These are phyloP conservation scores for Rhinoderma darwinii DNA, from an alignment of 2,113 vertebrate genomes.

Conservation along the genomic window DNA sequence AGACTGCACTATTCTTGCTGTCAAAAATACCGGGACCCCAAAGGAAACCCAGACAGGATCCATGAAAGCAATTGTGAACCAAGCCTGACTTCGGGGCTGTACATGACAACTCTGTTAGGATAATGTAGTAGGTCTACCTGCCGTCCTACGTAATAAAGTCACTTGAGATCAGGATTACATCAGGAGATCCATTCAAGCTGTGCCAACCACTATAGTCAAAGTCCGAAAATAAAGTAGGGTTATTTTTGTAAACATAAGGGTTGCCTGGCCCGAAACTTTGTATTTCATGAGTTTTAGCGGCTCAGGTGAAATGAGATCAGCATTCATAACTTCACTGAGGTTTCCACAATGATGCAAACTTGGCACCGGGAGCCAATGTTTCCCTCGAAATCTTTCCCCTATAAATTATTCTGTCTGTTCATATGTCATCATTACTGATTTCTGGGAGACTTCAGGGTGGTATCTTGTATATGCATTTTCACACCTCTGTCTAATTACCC, in stretches of 20 bases:
- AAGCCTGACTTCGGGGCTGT: no score
- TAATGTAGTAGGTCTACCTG: background rate
- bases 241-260: background rate
- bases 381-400: conserved; percentile 21
- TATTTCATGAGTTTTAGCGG: background rate
- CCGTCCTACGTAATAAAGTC: background rate
- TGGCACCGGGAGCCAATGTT: conserved; percentile 13
- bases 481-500: conserved; percentile 49
- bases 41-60: no score
- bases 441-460: conserved; percentile 44
- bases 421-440: conserved; percentile 41
- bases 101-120: no score
- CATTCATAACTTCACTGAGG: conserved; percentile 1
- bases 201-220: background rate
- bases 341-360: conserved; percentile 52
- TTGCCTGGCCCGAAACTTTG: background rate
- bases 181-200: background rate
- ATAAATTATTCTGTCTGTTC: conserved; percentile 36
- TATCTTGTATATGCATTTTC: conserved; percentile 36
- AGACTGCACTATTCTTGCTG: no score
- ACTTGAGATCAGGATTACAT: background rate
- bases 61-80: no score
- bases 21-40: no score
- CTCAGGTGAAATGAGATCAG: conserved; percentile 32
- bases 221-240: background rate